A percentile compares a stretch with the other conserved stretches of the same genome.
Evolutionary conservation across 2,113 vertebrate species (phyloP).

Genomic region (Sinocyclocheilus maitianheensis): DNA sequence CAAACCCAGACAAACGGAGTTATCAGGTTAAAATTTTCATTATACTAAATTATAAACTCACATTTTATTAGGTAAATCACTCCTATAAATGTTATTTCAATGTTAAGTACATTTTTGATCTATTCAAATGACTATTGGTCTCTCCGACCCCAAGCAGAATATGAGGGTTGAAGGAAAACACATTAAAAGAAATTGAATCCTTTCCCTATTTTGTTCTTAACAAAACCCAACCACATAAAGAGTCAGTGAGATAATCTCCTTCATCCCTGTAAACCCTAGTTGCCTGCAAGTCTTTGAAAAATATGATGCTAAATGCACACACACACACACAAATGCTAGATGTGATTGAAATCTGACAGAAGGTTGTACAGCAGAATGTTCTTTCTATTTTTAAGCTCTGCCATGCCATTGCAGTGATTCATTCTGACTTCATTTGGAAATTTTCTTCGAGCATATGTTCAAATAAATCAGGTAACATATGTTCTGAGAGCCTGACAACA

Average conservation of each 20-base stretch:
- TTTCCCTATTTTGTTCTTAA: background rate
- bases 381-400: slow-evolving; percentile 10
- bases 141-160: background rate
- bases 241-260: background rate
- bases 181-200: background rate
- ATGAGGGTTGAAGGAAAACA: background rate
- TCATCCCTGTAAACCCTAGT: background rate
- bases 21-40: no score
- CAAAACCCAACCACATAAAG: background rate
- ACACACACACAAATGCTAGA: background rate
- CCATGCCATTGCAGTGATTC: background rate
- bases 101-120: background rate
- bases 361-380: background rate
- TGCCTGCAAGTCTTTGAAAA: background rate
- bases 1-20: no score
- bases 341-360: slow-evolving; percentile 10
- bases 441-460: background rate
- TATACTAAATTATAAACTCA: no score
- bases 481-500: background rate
- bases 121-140: background rate
- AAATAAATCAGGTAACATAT: slow-evolving; percentile 20
- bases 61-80: no score
- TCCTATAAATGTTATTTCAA: background rate
- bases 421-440: background rate
- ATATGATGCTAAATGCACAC: background rate